Conservation (phyloP, 23 tunicate genomes). For the Trididemnum miniatum region DNA sequence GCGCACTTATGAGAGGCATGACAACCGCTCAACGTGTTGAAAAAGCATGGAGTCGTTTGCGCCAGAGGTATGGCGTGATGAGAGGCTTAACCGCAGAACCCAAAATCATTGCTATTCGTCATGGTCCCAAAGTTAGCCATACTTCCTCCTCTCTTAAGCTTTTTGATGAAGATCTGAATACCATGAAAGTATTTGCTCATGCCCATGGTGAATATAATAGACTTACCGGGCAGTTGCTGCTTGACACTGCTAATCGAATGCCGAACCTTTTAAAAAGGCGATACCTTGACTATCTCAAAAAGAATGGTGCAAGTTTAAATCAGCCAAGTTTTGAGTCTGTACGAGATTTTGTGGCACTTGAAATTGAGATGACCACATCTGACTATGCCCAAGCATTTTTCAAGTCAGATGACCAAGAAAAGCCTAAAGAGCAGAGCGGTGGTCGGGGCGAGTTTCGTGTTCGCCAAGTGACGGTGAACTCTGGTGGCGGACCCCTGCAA, state of each 20-base stretch:
- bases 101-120: not conserved
- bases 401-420: not conserved
- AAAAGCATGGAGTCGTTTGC: not conserved
- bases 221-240: not conserved
- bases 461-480: too few species aligned
- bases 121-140: not conserved
- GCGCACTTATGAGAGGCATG: slow-evolving; percentile 6
- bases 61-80: not conserved
- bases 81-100: not conserved
- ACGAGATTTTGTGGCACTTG: not conserved
- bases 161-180: not conserved
- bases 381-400: slow-evolving; percentile 4
- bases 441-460: not conserved
- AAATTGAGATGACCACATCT: not conserved
- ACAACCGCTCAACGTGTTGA: too few species aligned
- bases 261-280: not conserved
- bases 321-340: not conserved
- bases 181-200: not conserved
- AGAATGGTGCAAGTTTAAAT: not conserved
- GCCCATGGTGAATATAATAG: not conserved
- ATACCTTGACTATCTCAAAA: not conserved
- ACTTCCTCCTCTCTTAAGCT: not conserved
- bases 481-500: too few species aligned
- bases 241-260: not conserved
- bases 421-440: not conserved